Evolutionary conservation across 2,888 invertebrate genomes (phyloP), one percentile per base, ranked within the genome.

Genomic region (Coelopa pilipes): DNA sequence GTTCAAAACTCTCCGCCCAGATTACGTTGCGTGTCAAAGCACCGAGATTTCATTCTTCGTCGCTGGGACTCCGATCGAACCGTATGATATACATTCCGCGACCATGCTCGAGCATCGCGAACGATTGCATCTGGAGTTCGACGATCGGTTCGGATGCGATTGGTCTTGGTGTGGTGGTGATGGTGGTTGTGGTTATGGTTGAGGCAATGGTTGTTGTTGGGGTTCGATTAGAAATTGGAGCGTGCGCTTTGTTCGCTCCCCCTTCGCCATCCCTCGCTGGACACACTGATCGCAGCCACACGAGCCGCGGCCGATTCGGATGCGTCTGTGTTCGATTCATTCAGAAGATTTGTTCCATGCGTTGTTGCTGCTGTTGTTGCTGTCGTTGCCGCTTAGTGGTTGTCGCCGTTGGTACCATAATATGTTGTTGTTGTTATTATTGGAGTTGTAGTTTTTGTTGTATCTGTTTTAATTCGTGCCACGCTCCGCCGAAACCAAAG

Each of bases 111-210:
- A 59, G 59, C 19, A 60, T 46, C 55, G 63, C 63, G 47, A n/a
- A 46, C 46, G 55, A 50, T 45, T 62, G 45, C 63, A 62, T 62
- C 55, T 34, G 34, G 34, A 34, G 34, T 34, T 34, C 34, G 34
- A 34, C 34, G 34, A 34, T 34, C 34, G 34, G 49, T 55, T 21
- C 17, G 53, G 34, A 17, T 45, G 53, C 65, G 77, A n/a, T 53
- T 75, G n/a, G n/a, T n/a, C n/a, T n/a, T n/a, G n/a, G n/a, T n/a
- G 72, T 46, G 34, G 72, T 59, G 34, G n/a, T 34, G 47, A 5
- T 34, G n/a, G 46, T 63, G 2, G 34, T 53, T 74, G 74, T 78
- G 75, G 68, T 68, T 70, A 72, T 75, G 50, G 24, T 73, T 62
- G 69, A n/a, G n/a, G n/a, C n/a, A n/a, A n/a, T 62, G 17, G 62